phyloP scores from a whole-genome alignment of 2,888 invertebrate genomes.

The Sarcophaga caerulescens region DNA sequence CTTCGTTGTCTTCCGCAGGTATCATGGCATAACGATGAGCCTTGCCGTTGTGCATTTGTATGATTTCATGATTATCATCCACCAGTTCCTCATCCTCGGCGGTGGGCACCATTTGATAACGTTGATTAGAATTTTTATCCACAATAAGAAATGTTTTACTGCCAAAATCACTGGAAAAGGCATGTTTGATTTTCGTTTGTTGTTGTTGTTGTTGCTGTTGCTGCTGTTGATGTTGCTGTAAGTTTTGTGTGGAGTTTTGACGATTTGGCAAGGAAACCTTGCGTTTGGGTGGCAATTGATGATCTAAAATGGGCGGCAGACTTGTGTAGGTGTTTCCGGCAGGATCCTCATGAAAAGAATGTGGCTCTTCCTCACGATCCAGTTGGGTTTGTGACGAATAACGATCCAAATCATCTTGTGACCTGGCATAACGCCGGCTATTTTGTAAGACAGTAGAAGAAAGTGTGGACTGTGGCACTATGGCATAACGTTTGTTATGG shows the following conservation, averaged over 20 bases:
- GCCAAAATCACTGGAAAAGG: constrained; percentile 81
- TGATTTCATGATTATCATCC: constrained; percentile 81
- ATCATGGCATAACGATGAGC: constrained; percentile 84
- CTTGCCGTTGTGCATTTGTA: constrained; percentile 81
- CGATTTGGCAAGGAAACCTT: constrained; percentile 43
- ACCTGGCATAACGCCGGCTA: constrained; percentile 80
- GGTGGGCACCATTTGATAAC: constrained; percentile 86
- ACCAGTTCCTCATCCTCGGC: constrained; percentile 83
- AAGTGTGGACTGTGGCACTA: constrained; percentile 77
- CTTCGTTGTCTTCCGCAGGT: constrained; percentile 82
- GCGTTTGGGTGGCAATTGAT: constrained; percentile 67
- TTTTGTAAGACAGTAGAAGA: constrained; percentile 69
- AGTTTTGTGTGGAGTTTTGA: constrained; percentile 53
- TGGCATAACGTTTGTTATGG: constrained; percentile 78
- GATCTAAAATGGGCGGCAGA: constrained; percentile 75
- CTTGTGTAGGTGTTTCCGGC: constrained; percentile 76
- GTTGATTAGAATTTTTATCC: constrained; percentile 83
- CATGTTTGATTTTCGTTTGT: constrained; percentile 76
- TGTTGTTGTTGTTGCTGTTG: constrained; percentile 33
- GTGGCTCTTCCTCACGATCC: constrained; percentile 72
- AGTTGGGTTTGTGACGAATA: constrained; percentile 72
- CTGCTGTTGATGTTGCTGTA: constrained; percentile 33
- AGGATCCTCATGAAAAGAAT: constrained; percentile 77
- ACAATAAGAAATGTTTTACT: constrained; percentile 81
- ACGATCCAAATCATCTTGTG: constrained; percentile 79